phyloP scores from a whole-genome alignment of 2,888 invertebrate species.

The Leptinotarsa peninsularis region DNA sequence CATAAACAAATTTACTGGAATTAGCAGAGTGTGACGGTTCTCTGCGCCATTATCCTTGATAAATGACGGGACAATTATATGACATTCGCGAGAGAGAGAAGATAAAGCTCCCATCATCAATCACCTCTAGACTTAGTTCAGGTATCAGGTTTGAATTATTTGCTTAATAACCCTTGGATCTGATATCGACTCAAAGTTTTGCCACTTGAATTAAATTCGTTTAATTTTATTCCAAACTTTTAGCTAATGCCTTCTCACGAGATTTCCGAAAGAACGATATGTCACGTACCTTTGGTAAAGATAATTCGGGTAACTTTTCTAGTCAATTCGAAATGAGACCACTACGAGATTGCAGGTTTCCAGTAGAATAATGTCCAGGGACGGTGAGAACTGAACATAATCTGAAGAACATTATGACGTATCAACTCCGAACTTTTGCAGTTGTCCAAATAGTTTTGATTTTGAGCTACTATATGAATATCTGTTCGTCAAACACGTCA shows the following conservation, averaged over 20 bases:
- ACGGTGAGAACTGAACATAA: neutral
- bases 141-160: slow-evolving; percentile 51
- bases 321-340: slow-evolving; percentile 6
- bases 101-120: slow-evolving; percentile 40
- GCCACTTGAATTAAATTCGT: slow-evolving; percentile 26
- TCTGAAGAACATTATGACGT: neutral
- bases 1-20: slow-evolving; percentile 48
- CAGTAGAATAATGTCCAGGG: neutral
- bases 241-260: slow-evolving; percentile 39
- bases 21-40: slow-evolving; percentile 51
- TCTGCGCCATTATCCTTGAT: slow-evolving; percentile 60
- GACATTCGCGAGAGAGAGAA: slow-evolving; percentile 31
- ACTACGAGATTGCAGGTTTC: neutral
- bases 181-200: slow-evolving; percentile 45
- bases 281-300: slow-evolving; percentile 10
- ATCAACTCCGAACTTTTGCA: neutral
- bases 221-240: slow-evolving; percentile 50
- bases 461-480: too few relatives aligned
- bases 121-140: slow-evolving; percentile 38
- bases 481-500: too few relatives aligned
- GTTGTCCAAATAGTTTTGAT: neutral
- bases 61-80: slow-evolving; percentile 63
- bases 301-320: slow-evolving; percentile 1
- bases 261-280: slow-evolving; percentile 31
- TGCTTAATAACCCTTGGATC: slow-evolving; percentile 52